phyloP scores from a whole-genome alignment of 2,888 invertebrate genomes.

The Lepidochrysops patricia region DNA sequence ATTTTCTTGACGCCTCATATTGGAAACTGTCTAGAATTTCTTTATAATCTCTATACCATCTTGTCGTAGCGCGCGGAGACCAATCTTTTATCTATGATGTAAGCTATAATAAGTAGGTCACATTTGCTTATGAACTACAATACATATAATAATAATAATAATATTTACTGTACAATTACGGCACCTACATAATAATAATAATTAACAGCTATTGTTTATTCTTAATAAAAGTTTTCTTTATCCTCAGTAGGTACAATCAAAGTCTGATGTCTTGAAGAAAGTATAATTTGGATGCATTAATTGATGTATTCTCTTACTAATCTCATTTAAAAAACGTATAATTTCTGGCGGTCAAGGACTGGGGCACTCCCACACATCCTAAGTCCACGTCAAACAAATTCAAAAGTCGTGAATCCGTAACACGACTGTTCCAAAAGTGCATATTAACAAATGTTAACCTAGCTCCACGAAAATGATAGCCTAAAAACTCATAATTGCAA shows the following conservation, averaged over 20 bases:
- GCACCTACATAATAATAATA: background rate
- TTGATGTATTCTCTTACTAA: conserved; percentile 2
- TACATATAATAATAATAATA: too few relatives aligned
- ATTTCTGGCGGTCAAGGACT: conserved; percentile 24
- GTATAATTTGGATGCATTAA: background rate
- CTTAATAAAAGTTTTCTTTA: too few relatives aligned
- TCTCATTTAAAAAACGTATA: conserved; percentile 20
- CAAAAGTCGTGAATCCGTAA: conserved; percentile 48
- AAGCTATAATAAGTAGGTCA: too few relatives aligned
- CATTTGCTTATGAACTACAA: too few relatives aligned
- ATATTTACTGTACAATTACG: too few relatives aligned
- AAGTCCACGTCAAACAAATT: conserved; percentile 38
- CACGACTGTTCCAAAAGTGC: conserved; percentile 46
- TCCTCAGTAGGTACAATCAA: background rate
- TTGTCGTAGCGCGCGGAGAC: too few relatives aligned
- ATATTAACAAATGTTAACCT: conserved; percentile 42
- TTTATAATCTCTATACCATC: too few relatives aligned
- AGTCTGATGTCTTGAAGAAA: background rate
- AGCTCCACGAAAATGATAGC: conserved; percentile 50
- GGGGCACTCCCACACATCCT: conserved; percentile 24
- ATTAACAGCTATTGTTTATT: too few relatives aligned
- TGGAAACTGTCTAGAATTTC: too few relatives aligned
- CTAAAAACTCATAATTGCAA: conserved; percentile 45
- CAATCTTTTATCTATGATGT: too few relatives aligned
- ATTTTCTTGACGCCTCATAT: too few relatives aligned